These are phyloP conservation scores for Lasiurus cinereus DNA, from an alignment of 2,113 vertebrate genomes.

Conservation along the genomic window DNA sequence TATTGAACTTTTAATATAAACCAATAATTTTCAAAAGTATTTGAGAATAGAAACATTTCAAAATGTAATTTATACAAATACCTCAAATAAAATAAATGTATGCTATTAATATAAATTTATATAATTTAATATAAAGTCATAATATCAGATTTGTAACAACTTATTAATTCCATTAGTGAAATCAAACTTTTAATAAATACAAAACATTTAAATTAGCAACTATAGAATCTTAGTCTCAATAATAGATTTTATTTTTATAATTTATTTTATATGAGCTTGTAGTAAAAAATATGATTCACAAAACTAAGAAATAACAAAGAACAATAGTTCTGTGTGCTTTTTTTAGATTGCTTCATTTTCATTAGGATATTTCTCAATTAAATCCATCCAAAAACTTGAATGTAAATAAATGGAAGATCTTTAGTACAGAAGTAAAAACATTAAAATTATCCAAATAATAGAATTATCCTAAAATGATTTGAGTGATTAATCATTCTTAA, in stretches of 20 bases:
- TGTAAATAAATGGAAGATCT: not conserved
- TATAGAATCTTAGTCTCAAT: not conserved
- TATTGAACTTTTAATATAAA: constrained; percentile 32
- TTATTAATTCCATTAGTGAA: constrained; percentile 5
- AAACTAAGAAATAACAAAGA: constrained; percentile 45
- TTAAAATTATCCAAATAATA: not conserved
- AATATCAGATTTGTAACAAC: not conserved
- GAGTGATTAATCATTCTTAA: constrained; percentile 35
- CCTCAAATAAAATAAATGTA: constrained; percentile 1
- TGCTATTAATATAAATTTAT: constrained; percentile 34
- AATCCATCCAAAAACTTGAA: constrained; percentile 33
- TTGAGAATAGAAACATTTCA: not conserved
- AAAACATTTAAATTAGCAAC: not conserved
- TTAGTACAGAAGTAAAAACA: not conserved
- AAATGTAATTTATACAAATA: constrained; percentile 52
- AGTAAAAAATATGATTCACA: not conserved
- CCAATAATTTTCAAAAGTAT: constrained; percentile 45
- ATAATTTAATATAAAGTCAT: not conserved
- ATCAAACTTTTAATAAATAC: not conserved
- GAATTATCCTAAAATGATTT: constrained; percentile 9
- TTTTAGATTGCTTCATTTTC: not conserved
- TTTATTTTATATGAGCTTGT: constrained; percentile 30
- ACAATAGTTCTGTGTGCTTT: not conserved
- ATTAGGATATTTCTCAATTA: not conserved
- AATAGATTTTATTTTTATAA: not conserved